These are phyloP conservation scores for Festucalex cinctus DNA, from an alignment of 2,113 vertebrate genomes.

Conservation along the genomic window DNA sequence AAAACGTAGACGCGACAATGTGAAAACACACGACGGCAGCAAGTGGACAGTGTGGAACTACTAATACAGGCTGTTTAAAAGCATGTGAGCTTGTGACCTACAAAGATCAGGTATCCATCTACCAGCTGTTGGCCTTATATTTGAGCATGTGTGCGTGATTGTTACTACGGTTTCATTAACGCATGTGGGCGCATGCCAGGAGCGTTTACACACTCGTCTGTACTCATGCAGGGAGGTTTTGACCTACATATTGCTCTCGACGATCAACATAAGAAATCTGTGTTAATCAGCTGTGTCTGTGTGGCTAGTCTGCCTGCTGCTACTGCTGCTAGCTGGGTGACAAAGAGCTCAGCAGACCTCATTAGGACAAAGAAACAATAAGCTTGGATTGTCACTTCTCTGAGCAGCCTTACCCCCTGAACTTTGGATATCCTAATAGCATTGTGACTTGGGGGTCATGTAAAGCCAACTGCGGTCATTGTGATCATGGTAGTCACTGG, in stretches of 20 bases:
- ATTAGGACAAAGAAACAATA: slow-evolving; percentile 58
- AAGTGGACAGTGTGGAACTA: slow-evolving; percentile 25
- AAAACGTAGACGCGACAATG: slow-evolving; percentile 10
- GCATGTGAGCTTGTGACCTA: slow-evolving; percentile 51
- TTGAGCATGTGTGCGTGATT: neutral
- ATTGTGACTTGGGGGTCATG: neutral
- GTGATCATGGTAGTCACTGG: neutral
- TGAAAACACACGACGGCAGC: slow-evolving; percentile 9
- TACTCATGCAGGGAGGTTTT: slow-evolving; percentile 33
- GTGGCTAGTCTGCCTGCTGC: slow-evolving; percentile 30
- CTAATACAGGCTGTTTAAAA: slow-evolving; percentile 20
- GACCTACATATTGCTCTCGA: slow-evolving; percentile 62
- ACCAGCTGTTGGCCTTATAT: slow-evolving; percentile 63
- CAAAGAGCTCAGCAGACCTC: slow-evolving; percentile 63
- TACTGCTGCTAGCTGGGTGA: slow-evolving; percentile 37
- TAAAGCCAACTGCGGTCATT: neutral
- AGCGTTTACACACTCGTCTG: slow-evolving; percentile 16
- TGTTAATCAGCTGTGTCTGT: slow-evolving; percentile 55
- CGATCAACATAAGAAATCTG: slow-evolving; percentile 51
- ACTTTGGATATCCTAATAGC: slow-evolving; percentile 12
- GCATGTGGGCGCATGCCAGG: slow-evolving; percentile 2
- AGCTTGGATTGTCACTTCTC: slow-evolving; percentile 55
- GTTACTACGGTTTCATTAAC: slow-evolving; percentile 2
- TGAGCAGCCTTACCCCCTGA: slow-evolving; percentile 10
- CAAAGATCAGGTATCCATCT: slow-evolving; percentile 46